Evolutionary conservation across 2,888 invertebrate species (phyloP).

Genomic region (Coenonympha arcania): DNA sequence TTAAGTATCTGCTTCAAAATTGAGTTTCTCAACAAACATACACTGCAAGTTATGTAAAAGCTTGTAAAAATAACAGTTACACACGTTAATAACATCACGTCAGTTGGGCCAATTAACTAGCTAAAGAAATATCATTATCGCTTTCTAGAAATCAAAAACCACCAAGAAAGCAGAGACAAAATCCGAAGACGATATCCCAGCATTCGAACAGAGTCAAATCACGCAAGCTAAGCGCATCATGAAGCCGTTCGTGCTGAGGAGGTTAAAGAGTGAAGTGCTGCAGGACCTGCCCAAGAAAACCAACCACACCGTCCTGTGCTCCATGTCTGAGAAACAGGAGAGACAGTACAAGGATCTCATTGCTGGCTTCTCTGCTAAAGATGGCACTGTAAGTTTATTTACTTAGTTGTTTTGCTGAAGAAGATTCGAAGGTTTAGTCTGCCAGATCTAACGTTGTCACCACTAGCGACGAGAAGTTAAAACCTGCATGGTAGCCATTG

Average conservation of each 20-base stretch:
- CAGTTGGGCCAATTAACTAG: too few species aligned
- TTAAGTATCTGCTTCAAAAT: background rate
- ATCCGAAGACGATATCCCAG: constrained; percentile 75
- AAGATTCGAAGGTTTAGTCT: too few species aligned
- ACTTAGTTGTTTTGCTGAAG: too few species aligned
- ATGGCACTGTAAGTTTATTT: constrained; percentile 72
- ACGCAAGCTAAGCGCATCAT: constrained; percentile 95
- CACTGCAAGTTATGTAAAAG: too few species aligned
- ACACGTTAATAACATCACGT: too few species aligned
- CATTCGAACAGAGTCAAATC: constrained; percentile 93
- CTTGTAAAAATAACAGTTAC: too few species aligned
- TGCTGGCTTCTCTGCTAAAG: constrained; percentile 77
- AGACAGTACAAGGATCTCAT: constrained; percentile 84
- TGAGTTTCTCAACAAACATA: too few species aligned
- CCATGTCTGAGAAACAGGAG: constrained; percentile 82
- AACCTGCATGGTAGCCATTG: too few species aligned
- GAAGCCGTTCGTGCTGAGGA: constrained; percentile 93
- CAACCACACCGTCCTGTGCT: constrained; percentile 76
- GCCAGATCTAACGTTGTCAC: too few species aligned
- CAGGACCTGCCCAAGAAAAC: constrained; percentile 88
- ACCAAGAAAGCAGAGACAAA: constrained; percentile 60
- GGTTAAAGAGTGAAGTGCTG: constrained; percentile 90
- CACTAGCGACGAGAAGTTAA: too few species aligned
- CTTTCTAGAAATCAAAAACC: constrained; percentile 71
- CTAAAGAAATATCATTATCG: too few species aligned